A percentile compares a stretch with the other conserved stretches of the same genome.
These are phyloP conservation scores for Copsychus sechellarum DNA, from an alignment of 2,113 vertebrate genomes.

Conservation along the genomic window DNA sequence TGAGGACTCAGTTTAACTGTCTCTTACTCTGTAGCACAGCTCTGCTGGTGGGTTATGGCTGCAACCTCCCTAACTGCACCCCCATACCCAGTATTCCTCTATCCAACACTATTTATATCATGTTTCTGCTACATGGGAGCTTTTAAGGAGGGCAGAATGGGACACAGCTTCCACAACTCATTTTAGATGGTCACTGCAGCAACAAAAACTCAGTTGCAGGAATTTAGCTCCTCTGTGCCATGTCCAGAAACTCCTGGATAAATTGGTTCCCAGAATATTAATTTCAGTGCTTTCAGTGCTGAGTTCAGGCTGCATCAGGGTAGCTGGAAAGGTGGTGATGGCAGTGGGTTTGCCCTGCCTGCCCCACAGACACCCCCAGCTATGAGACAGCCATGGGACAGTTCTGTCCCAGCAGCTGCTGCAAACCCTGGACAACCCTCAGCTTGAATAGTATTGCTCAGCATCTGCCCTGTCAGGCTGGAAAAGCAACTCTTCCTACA, in stretches of 20 bases:
- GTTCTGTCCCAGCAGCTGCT: neutral
- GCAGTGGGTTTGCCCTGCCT: neutral
- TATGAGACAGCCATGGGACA: neutral
- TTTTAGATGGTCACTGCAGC: neutral
- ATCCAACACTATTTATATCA: neutral
- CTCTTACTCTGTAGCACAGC: neutral
- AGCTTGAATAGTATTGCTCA: fast-evolving
- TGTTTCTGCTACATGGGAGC: neutral
- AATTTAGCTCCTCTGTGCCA: neutral
- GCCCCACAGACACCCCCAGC: fast-evolving
- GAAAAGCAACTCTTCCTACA: neutral
- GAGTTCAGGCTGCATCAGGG: neutral
- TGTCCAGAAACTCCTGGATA: neutral
- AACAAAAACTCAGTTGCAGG: neutral
- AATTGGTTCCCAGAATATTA: neutral
- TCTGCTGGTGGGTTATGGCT: neutral
- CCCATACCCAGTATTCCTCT: neutral
- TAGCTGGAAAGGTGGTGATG: neutral
- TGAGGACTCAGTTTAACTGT: neutral
- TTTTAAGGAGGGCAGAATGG: neutral
- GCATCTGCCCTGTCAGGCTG: neutral
- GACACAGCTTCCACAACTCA: fast-evolving
- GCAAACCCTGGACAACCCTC: neutral
- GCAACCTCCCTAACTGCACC: neutral
- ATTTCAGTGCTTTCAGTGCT: neutral